These are phyloP conservation scores for Cephus runcator DNA, from an alignment of 2,888 invertebrate genomes.

Conservation along the genomic window DNA sequence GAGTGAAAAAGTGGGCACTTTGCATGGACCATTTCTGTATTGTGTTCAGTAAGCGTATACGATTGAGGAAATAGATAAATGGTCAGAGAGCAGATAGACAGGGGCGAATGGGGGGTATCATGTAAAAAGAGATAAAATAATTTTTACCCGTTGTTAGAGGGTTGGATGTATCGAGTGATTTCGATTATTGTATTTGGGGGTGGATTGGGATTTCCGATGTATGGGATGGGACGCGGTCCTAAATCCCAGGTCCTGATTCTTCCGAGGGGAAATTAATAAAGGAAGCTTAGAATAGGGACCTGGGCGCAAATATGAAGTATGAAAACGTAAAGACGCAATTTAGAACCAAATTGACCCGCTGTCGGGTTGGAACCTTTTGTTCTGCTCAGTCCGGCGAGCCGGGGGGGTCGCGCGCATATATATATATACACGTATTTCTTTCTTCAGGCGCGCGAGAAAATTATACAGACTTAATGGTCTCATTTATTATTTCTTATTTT, in stretches of 20 bases:
- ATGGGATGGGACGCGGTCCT: not conserved
- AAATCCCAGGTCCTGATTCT: not conserved
- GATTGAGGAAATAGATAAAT: not conserved
- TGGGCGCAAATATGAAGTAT: conserved; percentile 12
- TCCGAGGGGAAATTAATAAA: conserved; percentile 15
- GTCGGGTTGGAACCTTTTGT: conserved; percentile 1
- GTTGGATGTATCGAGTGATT: not conserved
- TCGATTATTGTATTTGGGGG: not conserved
- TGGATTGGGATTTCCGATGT: not conserved
- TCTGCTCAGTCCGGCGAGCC: conserved; percentile 5
- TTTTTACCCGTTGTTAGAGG: not conserved
- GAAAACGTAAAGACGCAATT: conserved; percentile 21
- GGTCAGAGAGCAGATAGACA: not conserved
- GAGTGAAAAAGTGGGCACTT: not conserved
- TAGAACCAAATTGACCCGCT: conserved; percentile 12
- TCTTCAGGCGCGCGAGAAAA: conserved; percentile 35
- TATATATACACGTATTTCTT: not conserved
- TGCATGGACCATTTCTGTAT: not conserved
- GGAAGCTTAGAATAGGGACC: conserved; percentile 16
- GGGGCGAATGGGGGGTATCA: not conserved
- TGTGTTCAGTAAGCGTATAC: not conserved
- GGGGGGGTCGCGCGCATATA: not conserved
- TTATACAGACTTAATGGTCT: conserved; percentile 57
- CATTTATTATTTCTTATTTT: conserved; percentile 62
- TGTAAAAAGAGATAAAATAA: not conserved